Conservation (phyloP, 2,797 vertebrate species). For the Thunnus albacares region DNA sequence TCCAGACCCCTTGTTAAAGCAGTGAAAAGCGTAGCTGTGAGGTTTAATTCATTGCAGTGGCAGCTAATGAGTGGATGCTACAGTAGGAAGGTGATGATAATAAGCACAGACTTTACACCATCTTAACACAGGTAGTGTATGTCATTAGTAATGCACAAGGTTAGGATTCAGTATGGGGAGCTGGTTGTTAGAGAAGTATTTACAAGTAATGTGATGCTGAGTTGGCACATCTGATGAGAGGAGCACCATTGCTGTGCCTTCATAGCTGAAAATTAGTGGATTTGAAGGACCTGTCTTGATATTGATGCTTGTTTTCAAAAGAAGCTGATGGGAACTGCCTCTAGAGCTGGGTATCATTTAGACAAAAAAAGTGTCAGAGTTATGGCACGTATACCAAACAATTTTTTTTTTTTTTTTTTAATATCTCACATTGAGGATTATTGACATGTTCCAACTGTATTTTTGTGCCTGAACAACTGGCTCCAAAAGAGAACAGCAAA, state of each 20-base stretch:
- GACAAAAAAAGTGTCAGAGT: too few relatives aligned
- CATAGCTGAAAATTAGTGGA: constrained; percentile 12
- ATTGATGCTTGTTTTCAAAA: constrained; percentile 13
- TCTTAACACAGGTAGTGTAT: constrained; percentile 57
- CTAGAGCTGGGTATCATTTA: neutral
- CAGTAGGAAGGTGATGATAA: constrained; percentile 69
- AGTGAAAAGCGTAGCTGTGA: constrained; percentile 67
- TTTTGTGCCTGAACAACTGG: too few relatives aligned
- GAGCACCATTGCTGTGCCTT: neutral
- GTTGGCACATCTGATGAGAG: constrained; percentile 21
- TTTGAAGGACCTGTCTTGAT: constrained; percentile 23
- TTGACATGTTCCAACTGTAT: too few relatives aligned
- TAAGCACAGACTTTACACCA: constrained; percentile 61
- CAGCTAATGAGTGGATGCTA: constrained; percentile 77
- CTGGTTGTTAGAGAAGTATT: constrained; percentile 42
- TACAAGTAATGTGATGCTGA: constrained; percentile 48
- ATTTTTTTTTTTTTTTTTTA: too few relatives aligned
- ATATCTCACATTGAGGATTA: too few relatives aligned
- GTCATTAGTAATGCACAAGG: constrained; percentile 47
- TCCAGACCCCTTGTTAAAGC: constrained; percentile 77
- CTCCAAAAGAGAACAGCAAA: too few relatives aligned
- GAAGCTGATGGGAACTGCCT: neutral
- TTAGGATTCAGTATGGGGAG: constrained; percentile 45
- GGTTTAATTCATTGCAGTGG: constrained; percentile 69
- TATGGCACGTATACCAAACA: too few relatives aligned